Conservation (phyloP, 2,797 vertebrate species). For the Scolopax rusticola region DNA sequence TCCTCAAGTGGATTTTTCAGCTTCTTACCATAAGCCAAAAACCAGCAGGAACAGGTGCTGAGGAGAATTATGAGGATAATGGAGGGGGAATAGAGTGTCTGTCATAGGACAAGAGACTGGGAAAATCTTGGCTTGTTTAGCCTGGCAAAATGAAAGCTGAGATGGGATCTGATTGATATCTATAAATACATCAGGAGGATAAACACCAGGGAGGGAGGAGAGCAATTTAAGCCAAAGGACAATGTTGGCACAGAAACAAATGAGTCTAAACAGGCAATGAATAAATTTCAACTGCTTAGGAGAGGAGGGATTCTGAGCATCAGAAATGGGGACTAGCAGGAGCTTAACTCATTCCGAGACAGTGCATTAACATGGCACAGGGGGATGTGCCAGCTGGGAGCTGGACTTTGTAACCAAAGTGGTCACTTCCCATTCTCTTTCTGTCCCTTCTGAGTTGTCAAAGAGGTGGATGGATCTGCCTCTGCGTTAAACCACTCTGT, state of each 20-base stretch:
- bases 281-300: not conserved
- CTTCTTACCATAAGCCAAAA: fast-evolving
- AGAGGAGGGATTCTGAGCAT: not conserved
- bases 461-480: not conserved
- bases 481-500: not conserved
- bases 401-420: not conserved
- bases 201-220: constrained; percentile 40
- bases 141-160: constrained; percentile 13
- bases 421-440: not conserved
- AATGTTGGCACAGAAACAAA: constrained; percentile 20
- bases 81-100: not conserved
- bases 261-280: not conserved
- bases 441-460: not conserved
- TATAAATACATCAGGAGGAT: not conserved
- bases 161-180: constrained; percentile 20
- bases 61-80: not conserved
- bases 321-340: not conserved
- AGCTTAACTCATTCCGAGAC: not conserved
- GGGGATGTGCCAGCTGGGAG: not conserved
- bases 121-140: not conserved
- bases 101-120: not conserved
- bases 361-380: fast-evolving
- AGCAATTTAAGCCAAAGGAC: constrained; percentile 43
- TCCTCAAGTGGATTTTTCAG: not conserved
- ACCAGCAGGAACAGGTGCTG: not conserved